Evolutionary conservation across 2,797 vertebrate species (phyloP).

Genomic region (Lepilemur ruficaudatus): DNA sequence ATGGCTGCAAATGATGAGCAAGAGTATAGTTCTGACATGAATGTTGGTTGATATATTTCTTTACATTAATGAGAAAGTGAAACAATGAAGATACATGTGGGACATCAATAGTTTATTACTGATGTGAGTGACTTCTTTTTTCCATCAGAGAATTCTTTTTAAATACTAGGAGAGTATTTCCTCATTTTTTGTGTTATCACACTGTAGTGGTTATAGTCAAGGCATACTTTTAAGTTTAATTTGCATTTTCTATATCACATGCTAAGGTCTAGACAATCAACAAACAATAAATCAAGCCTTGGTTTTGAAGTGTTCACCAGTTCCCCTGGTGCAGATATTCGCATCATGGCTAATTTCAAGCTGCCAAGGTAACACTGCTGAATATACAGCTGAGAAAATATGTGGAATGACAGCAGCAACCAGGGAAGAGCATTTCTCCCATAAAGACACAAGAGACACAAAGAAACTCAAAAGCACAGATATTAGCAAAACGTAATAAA

Average conservation of each 20-base stretch:
- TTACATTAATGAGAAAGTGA: not conserved
- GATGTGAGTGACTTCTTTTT: not conserved
- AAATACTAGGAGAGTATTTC: not conserved
- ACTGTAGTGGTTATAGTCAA: not conserved
- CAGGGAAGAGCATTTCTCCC: not conserved
- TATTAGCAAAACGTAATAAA: not conserved
- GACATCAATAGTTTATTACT: not conserved
- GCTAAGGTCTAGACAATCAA: not conserved
- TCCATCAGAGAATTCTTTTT: not conserved
- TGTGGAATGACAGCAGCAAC: not conserved
- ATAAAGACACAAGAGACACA: not conserved
- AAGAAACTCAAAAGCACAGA: not conserved
- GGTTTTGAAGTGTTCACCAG: not conserved
- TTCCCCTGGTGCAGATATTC: not conserved
- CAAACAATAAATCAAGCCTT: not conserved
- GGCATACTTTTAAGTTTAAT: not conserved
- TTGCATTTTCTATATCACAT: not conserved
- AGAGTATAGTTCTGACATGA: not conserved
- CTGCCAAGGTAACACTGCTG: not conserved
- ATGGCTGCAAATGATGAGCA: not conserved
- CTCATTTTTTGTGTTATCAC: not conserved
- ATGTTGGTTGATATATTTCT: not conserved
- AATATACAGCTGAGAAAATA: not conserved
- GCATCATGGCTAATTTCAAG: not conserved
- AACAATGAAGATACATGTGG: not conserved